Evolutionary conservation across 1,140 invertebrate species (phyloP), one percentile per base, ranked within the genome.

Genomic region (Drosophila persimilis): DNA sequence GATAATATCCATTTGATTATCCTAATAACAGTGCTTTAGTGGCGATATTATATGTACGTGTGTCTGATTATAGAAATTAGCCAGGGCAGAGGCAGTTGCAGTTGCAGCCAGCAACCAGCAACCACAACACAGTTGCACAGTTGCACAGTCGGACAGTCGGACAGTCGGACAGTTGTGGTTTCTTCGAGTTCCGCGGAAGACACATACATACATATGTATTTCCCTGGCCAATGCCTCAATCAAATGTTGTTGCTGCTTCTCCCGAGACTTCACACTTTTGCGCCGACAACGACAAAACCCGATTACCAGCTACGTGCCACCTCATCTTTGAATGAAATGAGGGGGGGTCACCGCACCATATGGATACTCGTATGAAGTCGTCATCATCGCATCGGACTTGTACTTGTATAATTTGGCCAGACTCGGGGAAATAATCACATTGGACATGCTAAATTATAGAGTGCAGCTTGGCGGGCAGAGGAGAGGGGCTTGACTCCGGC

Each of bases 1-100:
- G 90, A 91, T 91, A 91, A 91, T 90, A 89, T 81, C 88, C 90
- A 91, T 91, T 91, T 91, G 90, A 91, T 91, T 91, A 91, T 90
- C 84, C 86, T 91, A 91, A 91, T 91, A 91, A 91, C 90, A 91
- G 90, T 90, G 81, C 69, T 91, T 91, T 90, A 90, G 89, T 76
- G 73, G 60, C 76, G 65, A 90, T 91, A 91, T 91, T 91, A 91
- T 89, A 91, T 89, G 90, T 91, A 91, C 90, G 90, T 91, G 90
- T 89, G 71, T 45, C 90, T 91, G 90, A 91, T 91, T 91, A 91
- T 91, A 91, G 90, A 89, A 90, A 91, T 91, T 91, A 91, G 58
- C 44, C 39, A 64, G 44, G 48, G 64, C 64, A 56, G 73, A 44
- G 35, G 41, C 56, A 53, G 70, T 43, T 43, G 26, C 52, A 31